Evolutionary conservation across 2,888 invertebrate genomes (phyloP), one percentile per base, ranked within the genome.

Genomic region (Mimas tiliae): DNA sequence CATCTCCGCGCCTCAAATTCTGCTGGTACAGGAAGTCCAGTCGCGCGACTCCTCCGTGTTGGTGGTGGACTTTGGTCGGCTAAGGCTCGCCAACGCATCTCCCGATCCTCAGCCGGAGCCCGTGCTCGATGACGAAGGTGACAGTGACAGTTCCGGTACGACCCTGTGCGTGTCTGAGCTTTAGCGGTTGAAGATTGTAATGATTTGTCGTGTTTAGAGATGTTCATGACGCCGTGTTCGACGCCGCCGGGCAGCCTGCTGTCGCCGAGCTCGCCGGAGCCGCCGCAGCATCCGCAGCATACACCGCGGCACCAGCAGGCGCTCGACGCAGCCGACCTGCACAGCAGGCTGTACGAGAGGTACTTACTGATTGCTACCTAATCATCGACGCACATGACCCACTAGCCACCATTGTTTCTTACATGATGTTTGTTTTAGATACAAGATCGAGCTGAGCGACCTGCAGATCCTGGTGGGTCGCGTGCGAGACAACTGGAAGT

Each of bases 1-100:
- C 87, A 97, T 99, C 72, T 97, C 97, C 6, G 98, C 99, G 1
- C 99, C 99, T 0, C 98, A 98, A 86, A 97, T 99, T 72, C 95
- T 98, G 76, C 95, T 98, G 71, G 97, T 98, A 51, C 98, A 98
- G 83, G 95, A 96, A 80, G 96, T 97, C 84, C 94, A 94, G 63
- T 96, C 96, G 76, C 95, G 95, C 65, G 97, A 96, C 82, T 96
- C 96, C 0, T 94, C 96, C 11, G 96, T 97, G 76, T 95, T 98
- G 64, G 96, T 99, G 62, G 95, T 98, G 65, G 99, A 99, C 94
- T 97, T 99, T 84, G 99, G 99, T 14, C 95, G 97, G 71, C 95
- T 99, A 72, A 96, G 96, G 74, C 86, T 94, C 58, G 84, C 85
- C 69, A 93, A 94, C 78, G 89, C 83, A 45, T 71, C 62, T 45